phyloP scores from a whole-genome alignment of 2,888 invertebrate species.

The Noctua fimbriata region DNA sequence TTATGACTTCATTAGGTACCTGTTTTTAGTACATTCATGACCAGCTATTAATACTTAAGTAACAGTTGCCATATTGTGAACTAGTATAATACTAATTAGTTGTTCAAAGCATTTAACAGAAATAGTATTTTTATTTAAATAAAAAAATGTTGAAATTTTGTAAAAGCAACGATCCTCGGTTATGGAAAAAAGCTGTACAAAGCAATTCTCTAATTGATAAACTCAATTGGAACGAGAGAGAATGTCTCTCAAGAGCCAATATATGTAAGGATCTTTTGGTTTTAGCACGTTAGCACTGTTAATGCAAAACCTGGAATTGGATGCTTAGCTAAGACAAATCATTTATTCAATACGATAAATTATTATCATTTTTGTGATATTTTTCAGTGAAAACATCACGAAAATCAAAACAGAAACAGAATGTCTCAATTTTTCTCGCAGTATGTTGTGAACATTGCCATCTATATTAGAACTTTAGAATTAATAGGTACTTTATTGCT shows the following conservation, averaged over 20 bases:
- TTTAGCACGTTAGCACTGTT: not conserved
- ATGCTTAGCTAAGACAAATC: not conserved
- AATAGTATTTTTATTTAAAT: not conserved
- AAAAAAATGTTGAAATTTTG: not conserved
- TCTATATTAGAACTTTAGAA: slow-evolving; percentile 19
- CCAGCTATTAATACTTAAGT: not conserved
- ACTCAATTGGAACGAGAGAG: not conserved
- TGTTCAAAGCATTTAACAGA: slow-evolving; percentile 1
- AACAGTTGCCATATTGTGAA: slow-evolving; percentile 3
- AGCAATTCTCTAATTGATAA: not conserved
- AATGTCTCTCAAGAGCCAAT: not conserved
- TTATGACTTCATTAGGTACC: not conserved
- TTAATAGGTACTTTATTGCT: not conserved
- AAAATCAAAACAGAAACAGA: not conserved
- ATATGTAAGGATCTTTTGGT: not conserved
- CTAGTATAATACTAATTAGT: not conserved
- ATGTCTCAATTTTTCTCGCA: not conserved
- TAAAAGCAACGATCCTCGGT: not conserved
- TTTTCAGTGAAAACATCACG: not conserved
- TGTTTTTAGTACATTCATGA: not conserved
- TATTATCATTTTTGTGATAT: not conserved
- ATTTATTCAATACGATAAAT: not conserved
- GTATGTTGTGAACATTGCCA: slow-evolving; percentile 17
- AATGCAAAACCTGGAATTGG: not conserved
- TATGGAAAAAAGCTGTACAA: not conserved